Evolutionary conservation across 2,888 invertebrate genomes (phyloP).

Genomic region (Apamea crenata): DNA sequence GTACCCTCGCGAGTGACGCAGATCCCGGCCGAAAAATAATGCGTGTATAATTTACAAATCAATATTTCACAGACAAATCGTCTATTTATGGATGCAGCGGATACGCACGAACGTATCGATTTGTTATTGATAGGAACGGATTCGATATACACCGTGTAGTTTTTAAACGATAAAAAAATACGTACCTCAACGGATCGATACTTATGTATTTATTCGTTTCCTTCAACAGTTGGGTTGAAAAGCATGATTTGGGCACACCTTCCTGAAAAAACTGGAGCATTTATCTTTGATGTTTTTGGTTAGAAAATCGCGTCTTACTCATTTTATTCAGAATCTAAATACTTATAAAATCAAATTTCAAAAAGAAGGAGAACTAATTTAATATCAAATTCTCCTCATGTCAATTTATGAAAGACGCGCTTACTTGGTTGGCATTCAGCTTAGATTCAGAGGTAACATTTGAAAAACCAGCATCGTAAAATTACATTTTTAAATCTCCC

Average conservation of each 20-base stretch:
- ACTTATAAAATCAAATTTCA: slow-evolving; percentile 26
- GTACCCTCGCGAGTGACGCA: slow-evolving; percentile 75
- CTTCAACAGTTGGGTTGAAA: slow-evolving; percentile 14
- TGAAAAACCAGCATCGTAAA: slow-evolving; percentile 17
- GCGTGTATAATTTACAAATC: slow-evolving; percentile 42
- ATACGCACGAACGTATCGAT: slow-evolving; percentile 49
- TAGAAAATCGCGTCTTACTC: slow-evolving; percentile 16
- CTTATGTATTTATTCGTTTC: slow-evolving; percentile 28
- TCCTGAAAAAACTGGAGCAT: slow-evolving; percentile 21
- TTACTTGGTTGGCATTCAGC: slow-evolving; percentile 26
- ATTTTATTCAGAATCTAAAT: slow-evolving; percentile 18
- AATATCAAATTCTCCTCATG: slow-evolving; percentile 8
- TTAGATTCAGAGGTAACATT: slow-evolving; percentile 29
- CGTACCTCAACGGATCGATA: slow-evolving; percentile 1
- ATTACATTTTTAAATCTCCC: slow-evolving; percentile 34
- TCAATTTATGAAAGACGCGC: slow-evolving; percentile 38
- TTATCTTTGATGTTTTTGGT: slow-evolving; percentile 33
- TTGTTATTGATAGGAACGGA: slow-evolving; percentile 35
- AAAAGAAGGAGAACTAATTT: slow-evolving; percentile 27
- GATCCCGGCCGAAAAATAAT: slow-evolving; percentile 66
- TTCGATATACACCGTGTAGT: slow-evolving; percentile 15
- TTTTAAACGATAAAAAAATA: slow-evolving; percentile 24
- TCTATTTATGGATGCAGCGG: slow-evolving; percentile 56
- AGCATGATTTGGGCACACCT: slow-evolving; percentile 31
- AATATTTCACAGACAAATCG: slow-evolving; percentile 46